Evolutionary conservation across 2,888 invertebrate genomes (phyloP).

Genomic region (Pteria penguin): DNA sequence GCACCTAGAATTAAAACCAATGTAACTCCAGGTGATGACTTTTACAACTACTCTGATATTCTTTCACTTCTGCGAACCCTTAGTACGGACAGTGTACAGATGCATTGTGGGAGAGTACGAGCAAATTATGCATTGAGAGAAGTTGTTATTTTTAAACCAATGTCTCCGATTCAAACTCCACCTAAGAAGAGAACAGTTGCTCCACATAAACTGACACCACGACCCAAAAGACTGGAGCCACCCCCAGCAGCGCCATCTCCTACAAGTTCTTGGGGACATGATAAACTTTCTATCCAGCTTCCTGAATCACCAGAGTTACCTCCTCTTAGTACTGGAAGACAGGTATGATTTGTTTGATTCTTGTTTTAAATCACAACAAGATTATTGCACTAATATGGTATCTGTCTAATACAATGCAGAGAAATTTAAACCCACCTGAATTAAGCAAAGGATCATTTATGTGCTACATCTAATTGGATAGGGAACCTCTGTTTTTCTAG

Average conservation of each 20-base stretch:
- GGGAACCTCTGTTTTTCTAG: too few relatives aligned
- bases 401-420: too few relatives aligned
- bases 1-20: slow-evolving; percentile 69
- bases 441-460: too few relatives aligned
- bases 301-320: slow-evolving; percentile 64
- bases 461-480: too few relatives aligned
- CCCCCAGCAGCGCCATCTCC: slow-evolving; percentile 46
- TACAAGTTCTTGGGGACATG: slow-evolving; percentile 58
- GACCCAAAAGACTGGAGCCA: slow-evolving; percentile 19
- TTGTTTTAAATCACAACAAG: too few relatives aligned
- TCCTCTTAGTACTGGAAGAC: slow-evolving; percentile 60
- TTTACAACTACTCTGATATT: slow-evolving; percentile 70
- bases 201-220: slow-evolving; percentile 9
- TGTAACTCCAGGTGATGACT: slow-evolving; percentile 69
- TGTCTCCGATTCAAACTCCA: slow-evolving; percentile 39
- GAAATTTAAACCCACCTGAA: too few relatives aligned
- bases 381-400: too few relatives aligned
- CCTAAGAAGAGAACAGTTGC: slow-evolving; percentile 23
- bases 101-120: slow-evolving; percentile 76
- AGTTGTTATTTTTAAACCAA: slow-evolving; percentile 44
- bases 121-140: slow-evolving; percentile 66
- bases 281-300: slow-evolving; percentile 57
- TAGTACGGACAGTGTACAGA: slow-evolving; percentile 70
- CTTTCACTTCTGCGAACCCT: slow-evolving; percentile 70
- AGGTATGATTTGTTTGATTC: too few relatives aligned